Evolutionary conservation across 2,797 vertebrate genomes (phyloP).

Genomic region (Aeoliscus strigatus): DNA sequence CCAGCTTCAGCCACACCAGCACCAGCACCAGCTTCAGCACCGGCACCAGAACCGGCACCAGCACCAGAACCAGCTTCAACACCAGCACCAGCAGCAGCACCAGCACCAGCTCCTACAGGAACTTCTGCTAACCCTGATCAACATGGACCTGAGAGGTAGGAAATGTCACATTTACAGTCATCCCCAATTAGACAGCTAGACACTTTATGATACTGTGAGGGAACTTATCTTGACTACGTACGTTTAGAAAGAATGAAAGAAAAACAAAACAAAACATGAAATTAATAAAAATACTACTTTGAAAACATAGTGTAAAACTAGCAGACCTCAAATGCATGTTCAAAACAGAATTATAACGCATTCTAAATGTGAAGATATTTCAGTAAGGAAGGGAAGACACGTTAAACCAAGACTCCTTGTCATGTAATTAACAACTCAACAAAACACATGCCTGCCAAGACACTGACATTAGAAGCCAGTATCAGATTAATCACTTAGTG

Average conservation of each 20-base stretch:
- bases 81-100: background rate
- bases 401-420: constrained; percentile 9
- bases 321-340: too few relatives aligned
- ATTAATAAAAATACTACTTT: too few relatives aligned
- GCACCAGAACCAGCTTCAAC: constrained; percentile 5
- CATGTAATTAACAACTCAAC: constrained; percentile 5
- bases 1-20: fast-evolving
- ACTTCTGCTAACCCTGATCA: constrained; percentile 34
- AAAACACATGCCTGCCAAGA: constrained; percentile 27
- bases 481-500: constrained; percentile 46
- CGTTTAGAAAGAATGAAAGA: too few relatives aligned
- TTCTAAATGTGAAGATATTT: too few relatives aligned
- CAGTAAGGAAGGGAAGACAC: background rate
- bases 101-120: background rate
- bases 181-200: too few relatives aligned
- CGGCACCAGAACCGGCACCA: fast-evolving
- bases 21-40: background rate
- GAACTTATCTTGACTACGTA: too few relatives aligned
- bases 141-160: constrained; percentile 60
- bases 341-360: too few relatives aligned
- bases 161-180: background rate
- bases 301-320: too few relatives aligned
- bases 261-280: too few relatives aligned
- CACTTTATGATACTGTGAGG: too few relatives aligned
- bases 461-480: constrained; percentile 24